phyloP scores from a whole-genome alignment of 2,113 vertebrate species.

The Noturus placidus region DNA sequence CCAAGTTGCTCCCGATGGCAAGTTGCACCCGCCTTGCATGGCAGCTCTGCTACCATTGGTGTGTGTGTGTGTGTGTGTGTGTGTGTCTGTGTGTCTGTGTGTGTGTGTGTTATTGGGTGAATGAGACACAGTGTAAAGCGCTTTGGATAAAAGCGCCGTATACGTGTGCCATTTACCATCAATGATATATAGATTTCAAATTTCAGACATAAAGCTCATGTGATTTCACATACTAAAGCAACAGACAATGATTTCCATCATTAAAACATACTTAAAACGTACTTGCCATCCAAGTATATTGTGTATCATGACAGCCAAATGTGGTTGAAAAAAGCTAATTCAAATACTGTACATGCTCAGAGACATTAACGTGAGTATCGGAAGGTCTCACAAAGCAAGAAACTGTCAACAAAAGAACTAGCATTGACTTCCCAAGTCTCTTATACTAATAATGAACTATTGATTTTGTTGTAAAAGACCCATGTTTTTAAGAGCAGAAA shows the following conservation, averaged over 20 bases:
- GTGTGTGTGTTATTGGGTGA: too few relatives aligned
- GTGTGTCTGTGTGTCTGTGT: too few relatives aligned
- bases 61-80: too few relatives aligned
- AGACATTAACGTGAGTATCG: conserved; percentile 52
- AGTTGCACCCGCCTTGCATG: too few relatives aligned
- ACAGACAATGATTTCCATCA: not conserved
- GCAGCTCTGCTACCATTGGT: too few relatives aligned
- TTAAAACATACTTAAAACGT: conserved; percentile 17
- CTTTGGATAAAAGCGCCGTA: too few relatives aligned
- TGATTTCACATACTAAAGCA: conserved; percentile 20
- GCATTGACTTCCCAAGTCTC: conserved; percentile 37
- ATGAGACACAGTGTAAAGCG: too few relatives aligned
- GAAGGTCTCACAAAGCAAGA: conserved; percentile 35
- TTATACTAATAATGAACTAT: conserved; percentile 54
- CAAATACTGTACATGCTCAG: conserved; percentile 21
- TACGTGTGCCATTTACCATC: not conserved
- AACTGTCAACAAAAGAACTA: conserved; percentile 31
- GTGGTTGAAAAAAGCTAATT: conserved; percentile 22
- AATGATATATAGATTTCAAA: conserved; percentile 56
- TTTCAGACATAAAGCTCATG: conserved; percentile 50
- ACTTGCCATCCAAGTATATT: conserved; percentile 26
- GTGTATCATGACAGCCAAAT: not conserved
- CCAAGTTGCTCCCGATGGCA: too few relatives aligned
- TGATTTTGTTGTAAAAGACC: conserved; percentile 47
- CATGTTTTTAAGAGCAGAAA: conserved; percentile 30